phyloP scores from a whole-genome alignment of 2,888 invertebrate genomes.

The Phragmatobia fuliginosa region DNA sequence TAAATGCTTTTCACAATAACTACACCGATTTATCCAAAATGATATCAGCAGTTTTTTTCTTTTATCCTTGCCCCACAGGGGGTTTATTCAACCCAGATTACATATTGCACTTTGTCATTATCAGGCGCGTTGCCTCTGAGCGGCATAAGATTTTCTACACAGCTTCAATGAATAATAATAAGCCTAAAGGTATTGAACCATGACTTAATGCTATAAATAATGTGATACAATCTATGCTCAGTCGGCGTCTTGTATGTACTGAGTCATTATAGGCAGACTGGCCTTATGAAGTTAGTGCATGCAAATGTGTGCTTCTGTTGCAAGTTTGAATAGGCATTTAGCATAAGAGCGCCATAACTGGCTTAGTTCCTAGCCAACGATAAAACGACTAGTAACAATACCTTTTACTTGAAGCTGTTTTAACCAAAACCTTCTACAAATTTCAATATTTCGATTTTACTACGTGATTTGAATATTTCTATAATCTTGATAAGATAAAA shows the following conservation, averaged over 20 bases:
- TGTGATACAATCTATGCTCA: conserved; percentile 71
- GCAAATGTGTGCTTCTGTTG: conserved; percentile 63
- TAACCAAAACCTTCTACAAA: conserved; percentile 21
- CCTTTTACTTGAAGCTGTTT: conserved; percentile 14
- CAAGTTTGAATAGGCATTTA: conserved; percentile 65
- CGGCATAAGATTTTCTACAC: conserved; percentile 59
- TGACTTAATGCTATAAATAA: conserved; percentile 76
- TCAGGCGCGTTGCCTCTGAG: conserved; percentile 47
- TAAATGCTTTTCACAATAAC: too few species aligned
- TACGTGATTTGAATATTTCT: conserved; percentile 14
- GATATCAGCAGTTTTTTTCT: conserved; percentile 24
- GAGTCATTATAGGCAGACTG: conserved; percentile 50
- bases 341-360: conserved; percentile 53
- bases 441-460: conserved; percentile 14
- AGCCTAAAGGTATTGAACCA: conserved; percentile 72
- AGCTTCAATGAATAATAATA: conserved; percentile 72
- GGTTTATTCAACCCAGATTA: conserved; percentile 32
- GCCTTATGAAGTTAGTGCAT: conserved; percentile 52
- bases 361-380: conserved; percentile 34
- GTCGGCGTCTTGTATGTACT: conserved; percentile 51
- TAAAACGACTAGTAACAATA: conserved; percentile 22
- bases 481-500: conserved; percentile 29
- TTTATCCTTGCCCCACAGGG: conserved; percentile 26
- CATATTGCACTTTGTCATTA: conserved; percentile 50
- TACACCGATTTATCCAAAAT: conserved; percentile 19